Conservation (phyloP, 2,113 vertebrate species). For the Leuciscus idus region DNA sequence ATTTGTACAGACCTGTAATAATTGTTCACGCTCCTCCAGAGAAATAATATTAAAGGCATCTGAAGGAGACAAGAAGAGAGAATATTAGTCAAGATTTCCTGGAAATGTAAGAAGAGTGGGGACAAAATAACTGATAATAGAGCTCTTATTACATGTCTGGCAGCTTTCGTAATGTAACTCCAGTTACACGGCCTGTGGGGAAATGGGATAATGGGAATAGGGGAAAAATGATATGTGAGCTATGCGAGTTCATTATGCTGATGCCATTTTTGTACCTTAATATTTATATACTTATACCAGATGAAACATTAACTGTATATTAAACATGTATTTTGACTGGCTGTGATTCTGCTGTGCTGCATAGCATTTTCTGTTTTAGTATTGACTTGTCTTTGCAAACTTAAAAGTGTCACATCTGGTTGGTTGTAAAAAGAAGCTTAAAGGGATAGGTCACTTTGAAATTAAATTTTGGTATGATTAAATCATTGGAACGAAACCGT, state of each 20-base stretch:
- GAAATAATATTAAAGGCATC: slow-evolving; percentile 94
- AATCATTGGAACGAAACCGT: too few relatives aligned
- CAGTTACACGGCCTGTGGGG: slow-evolving; percentile 9
- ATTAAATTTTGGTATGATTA: too few relatives aligned
- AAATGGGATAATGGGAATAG: slow-evolving; percentile 37
- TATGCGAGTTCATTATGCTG: neutral
- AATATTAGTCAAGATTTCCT: slow-evolving; percentile 15
- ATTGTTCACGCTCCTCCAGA: slow-evolving; percentile 85
- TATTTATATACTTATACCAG: neutral
- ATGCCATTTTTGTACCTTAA: neutral
- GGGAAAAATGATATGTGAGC: neutral
- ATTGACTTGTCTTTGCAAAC: neutral
- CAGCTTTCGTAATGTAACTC: slow-evolving; percentile 41
- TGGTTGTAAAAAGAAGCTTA: neutral
- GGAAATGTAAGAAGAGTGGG: neutral
- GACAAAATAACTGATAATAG: neutral
- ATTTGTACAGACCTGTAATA: slow-evolving; percentile 90
- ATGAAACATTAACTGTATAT: neutral
- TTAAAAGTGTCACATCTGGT: neutral
- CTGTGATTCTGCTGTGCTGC: neutral
- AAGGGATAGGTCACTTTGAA: too few relatives aligned
- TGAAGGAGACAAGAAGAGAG: slow-evolving; percentile 68
- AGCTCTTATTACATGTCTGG: slow-evolving; percentile 33
- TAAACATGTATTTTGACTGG: neutral
- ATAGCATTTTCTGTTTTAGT: neutral